Base-by-base conservation (phyloP, 2,797 vertebrate species). In the Chaetodon trifasciatus region DNA sequence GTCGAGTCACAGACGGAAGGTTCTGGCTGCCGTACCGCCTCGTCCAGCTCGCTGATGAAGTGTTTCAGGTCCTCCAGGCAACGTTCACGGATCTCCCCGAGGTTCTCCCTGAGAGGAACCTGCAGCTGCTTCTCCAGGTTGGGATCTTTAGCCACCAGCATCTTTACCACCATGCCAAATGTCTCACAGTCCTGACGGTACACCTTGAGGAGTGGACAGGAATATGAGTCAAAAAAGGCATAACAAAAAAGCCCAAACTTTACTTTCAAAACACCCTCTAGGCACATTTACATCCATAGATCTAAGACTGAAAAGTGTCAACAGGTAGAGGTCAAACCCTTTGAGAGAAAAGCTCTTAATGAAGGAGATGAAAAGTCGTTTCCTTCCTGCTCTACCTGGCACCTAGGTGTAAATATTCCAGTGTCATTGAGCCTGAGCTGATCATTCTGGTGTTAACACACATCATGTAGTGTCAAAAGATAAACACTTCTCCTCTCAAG, bases 121-220 rank as follows among this genome's bases (percentile, higher is more conserved):
- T 98, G 97, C 79, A 99, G 94, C 86, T 96, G 95, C 84, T 97
- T 98, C 93, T 99, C 98, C 91, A 99, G 92, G 0, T 96, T 96
- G 8, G 97, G 96, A 82, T 99, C 98, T 94, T 99, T 99, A 64
- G 98, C 96, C 60, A 99, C 97, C 2, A 99, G 95, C 98, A 99
- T 99, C 94, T 98, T 99, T 89, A 99, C 98, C 74, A 99, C 98
- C 97, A 98, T 97, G 67, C 98, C 97, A 24, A 99, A 99, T 1
- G 97, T 98, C 95, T 99, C 98, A 58, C 98, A 99, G 95, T 99
- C 98, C 90, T 98, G 97, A 44, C 96, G 96, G 93, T 99, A 99
- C 67, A 98, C 94, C 98, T 99, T 91, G 8, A 56, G n/a, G n/a
- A 8, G 7, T 11, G 11, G n/a, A 68, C 6, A 40, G 46, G 46